Evolutionary conservation across 2,113 vertebrate species (phyloP).

Genomic region (Arothron firmamentum): DNA sequence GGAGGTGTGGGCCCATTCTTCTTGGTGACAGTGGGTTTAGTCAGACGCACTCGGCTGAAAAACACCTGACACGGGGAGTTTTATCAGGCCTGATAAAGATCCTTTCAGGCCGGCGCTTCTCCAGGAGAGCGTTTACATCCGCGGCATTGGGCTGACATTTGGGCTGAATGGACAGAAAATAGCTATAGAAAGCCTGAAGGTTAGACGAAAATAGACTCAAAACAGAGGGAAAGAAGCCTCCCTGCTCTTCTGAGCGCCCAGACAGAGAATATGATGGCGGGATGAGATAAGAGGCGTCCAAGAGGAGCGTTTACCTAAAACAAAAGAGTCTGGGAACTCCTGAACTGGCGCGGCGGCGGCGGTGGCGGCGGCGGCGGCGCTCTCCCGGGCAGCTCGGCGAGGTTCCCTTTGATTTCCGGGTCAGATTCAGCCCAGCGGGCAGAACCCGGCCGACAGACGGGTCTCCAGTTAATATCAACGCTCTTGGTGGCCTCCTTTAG

Average conservation of each 20-base stretch:
- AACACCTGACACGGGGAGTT: not conserved
- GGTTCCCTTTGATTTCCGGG: no score
- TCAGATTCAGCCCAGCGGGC: no score
- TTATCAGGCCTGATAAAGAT: not conserved
- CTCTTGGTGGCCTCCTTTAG: no score
- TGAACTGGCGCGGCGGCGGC: no score
- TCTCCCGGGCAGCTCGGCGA: no score
- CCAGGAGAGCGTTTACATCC: not conserved
- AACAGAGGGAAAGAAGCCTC: conserved; percentile 34
- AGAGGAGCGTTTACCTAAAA: no score
- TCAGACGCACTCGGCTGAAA: not conserved
- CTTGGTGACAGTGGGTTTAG: conserved; percentile 4
- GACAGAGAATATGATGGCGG: not conserved
- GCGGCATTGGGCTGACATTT: conserved; percentile 54
- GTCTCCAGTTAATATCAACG: no score
- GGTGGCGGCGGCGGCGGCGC: no score
- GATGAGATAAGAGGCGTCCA: no score
- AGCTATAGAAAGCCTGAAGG: conserved; percentile 58
- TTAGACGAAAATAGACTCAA: conserved; percentile 61
- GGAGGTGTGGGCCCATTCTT: not conserved
- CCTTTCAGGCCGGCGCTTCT: not conserved
- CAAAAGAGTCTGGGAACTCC: no score
- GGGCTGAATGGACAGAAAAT: conserved; percentile 52
- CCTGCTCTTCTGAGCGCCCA: not conserved
- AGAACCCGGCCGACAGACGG: no score